These are phyloP conservation scores for Dromaius novaehollandiae DNA, from an alignment of 2,113 vertebrate genomes.

Conservation along the genomic window DNA sequence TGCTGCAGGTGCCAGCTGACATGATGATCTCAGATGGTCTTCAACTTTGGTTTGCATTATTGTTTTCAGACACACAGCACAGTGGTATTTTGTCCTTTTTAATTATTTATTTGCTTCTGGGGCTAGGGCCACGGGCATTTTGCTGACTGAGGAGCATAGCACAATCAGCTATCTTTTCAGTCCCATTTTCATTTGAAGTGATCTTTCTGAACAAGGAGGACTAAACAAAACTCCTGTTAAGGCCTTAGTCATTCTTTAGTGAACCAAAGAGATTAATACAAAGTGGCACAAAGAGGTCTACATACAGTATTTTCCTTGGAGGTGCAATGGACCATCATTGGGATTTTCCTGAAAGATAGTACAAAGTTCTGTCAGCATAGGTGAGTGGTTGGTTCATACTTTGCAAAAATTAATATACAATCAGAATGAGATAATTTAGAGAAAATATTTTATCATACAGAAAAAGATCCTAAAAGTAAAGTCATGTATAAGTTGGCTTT, in stretches of 20 bases:
- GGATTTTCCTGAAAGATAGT: not conserved
- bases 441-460: not conserved
- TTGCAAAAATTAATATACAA: not conserved
- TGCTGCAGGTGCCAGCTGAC: not conserved
- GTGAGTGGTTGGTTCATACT: not conserved
- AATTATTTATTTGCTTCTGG: not conserved
- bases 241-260: not conserved
- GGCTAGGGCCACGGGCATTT: not conserved
- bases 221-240: not conserved
- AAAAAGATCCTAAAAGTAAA: not conserved
- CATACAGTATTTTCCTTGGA: not conserved
- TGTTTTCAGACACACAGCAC: not conserved
- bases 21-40: not conserved
- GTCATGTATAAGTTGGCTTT: not conserved
- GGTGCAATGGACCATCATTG: not conserved
- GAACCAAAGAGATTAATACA: not conserved
- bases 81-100: not conserved
- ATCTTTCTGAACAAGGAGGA: not conserved
- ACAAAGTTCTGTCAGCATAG: not conserved
- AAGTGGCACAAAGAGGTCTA: not conserved
- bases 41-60: not conserved
- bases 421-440: not conserved
- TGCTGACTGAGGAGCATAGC: not conserved
- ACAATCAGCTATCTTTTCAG: not conserved
- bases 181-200: not conserved